These are phyloP conservation scores for Lithobates sylvaticus DNA, from an alignment of 2,797 vertebrate species.

Conservation along the genomic window DNA sequence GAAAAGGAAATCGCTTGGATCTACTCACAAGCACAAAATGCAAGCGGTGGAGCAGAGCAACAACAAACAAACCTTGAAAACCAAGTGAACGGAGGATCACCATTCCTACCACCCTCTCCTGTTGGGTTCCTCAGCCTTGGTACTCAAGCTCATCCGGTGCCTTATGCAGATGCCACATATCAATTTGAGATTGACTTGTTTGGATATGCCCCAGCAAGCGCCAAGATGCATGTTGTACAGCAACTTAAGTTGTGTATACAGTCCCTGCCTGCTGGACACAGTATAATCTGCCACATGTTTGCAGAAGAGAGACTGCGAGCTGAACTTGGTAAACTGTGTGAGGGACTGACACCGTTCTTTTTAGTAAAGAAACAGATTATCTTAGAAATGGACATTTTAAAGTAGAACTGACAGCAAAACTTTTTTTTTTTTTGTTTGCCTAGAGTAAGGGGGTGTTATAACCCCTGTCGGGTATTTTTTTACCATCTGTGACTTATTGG, in stretches of 20 bases:
- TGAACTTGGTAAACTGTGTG: neutral
- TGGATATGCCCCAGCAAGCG: conserved; percentile 29
- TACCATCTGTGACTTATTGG: too few species aligned
- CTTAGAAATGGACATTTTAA: conserved; percentile 35
- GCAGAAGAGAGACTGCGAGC: conserved; percentile 9
- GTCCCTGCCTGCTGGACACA: neutral
- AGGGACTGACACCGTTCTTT: conserved; percentile 11
- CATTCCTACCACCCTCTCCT: neutral
- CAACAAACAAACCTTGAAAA: too few species aligned
- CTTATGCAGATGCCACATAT: neutral
- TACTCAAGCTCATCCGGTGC: conserved; percentile 14
- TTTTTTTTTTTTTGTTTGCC: too few species aligned
- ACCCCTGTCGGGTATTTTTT: too few species aligned
- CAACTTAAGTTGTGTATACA: conserved; percentile 14
- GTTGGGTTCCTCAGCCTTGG: conserved; percentile 44
- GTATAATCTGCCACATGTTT: conserved; percentile 23
- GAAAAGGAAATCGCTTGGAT: conserved; percentile 28
- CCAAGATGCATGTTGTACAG: conserved; percentile 17
- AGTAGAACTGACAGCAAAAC: too few species aligned
- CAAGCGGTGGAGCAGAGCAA: too few species aligned
- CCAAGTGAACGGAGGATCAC: neutral
- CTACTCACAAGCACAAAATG: neutral
- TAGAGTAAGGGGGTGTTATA: too few species aligned
- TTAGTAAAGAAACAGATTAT: conserved; percentile 6
- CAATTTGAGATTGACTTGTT: conserved; percentile 47